A percentile compares a stretch with the other conserved stretches of the same genome.
phyloP scores from a whole-genome alignment of 2,888 invertebrate species.

The Meiosimyza decipiens region DNA sequence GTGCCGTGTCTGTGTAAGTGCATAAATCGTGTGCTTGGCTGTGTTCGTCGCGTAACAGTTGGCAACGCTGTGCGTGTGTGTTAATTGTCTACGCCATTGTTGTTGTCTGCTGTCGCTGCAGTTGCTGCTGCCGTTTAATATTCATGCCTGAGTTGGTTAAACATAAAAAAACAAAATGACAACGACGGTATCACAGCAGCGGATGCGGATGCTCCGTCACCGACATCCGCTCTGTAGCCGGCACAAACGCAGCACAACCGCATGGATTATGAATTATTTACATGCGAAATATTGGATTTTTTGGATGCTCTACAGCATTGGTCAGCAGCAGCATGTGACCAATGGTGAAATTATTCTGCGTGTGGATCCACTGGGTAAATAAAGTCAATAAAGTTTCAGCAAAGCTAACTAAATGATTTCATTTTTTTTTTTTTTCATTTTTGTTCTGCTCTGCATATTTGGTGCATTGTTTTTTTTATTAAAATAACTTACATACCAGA shows the following conservation, averaged over 20 bases:
- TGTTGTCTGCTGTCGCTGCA: neutral
- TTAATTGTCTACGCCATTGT: slow-evolving; percentile 3
- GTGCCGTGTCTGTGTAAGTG: slow-evolving; percentile 6
- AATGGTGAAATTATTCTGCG: slow-evolving; percentile 63
- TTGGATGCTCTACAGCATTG: slow-evolving; percentile 55
- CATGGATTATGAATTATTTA: slow-evolving; percentile 60
- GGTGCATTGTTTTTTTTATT: too few relatives aligned
- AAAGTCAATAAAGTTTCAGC: neutral
- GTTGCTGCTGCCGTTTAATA: slow-evolving; percentile 21
- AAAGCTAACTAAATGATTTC: neutral
- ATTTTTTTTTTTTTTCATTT: neutral
- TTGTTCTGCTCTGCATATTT: too few relatives aligned
- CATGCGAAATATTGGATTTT: slow-evolving; percentile 55
- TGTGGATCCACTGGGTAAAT: slow-evolving; percentile 66
- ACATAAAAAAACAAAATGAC: slow-evolving; percentile 18
- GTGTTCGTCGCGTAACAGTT: neutral
- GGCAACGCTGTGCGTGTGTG: slow-evolving; percentile 16
- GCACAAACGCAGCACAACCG: slow-evolving; percentile 40
- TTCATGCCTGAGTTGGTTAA: slow-evolving; percentile 29
- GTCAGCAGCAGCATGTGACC: slow-evolving; percentile 32
- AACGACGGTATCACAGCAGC: slow-evolving; percentile 24
- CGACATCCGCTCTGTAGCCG: slow-evolving; percentile 40
- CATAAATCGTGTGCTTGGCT: slow-evolving; percentile 4
- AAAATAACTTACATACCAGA: too few relatives aligned
- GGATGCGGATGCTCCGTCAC: slow-evolving; percentile 33